Percentiles rank a stretch among this genome's conserved stretches.
These are phyloP conservation scores for Amiota communis DNA, from an alignment of 2,888 invertebrate species.

Conservation along the genomic window DNA sequence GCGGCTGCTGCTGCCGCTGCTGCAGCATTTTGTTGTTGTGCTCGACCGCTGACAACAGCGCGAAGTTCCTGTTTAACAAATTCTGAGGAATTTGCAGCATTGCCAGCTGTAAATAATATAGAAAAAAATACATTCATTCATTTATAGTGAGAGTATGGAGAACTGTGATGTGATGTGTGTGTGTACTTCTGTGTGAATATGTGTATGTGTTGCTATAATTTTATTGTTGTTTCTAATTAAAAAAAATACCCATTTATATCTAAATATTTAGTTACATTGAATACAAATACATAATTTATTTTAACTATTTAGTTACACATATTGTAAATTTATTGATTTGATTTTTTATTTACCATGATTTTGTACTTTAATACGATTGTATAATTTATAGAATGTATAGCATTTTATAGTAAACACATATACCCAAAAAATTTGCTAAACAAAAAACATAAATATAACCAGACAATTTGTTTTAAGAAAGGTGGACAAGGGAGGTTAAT, in stretches of 20 bases:
- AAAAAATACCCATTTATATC: too few relatives aligned
- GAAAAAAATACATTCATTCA: slow-evolving; percentile 4
- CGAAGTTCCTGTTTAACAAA: slow-evolving; percentile 93
- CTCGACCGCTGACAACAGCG: slow-evolving; percentile 89
- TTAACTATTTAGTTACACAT: not conserved
- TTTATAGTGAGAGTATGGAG: not conserved
- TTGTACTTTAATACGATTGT: not conserved
- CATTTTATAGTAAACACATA: not conserved
- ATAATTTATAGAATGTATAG: not conserved
- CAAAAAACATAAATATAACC: not conserved
- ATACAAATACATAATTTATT: not conserved
- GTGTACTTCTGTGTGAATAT: not conserved
- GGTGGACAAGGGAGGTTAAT: too few relatives aligned
- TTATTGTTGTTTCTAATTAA: too few relatives aligned
- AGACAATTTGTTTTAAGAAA: too few relatives aligned
- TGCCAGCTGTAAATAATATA: slow-evolving; percentile 53
- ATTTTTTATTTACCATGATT: not conserved
- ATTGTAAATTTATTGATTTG: not conserved
- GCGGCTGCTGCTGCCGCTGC: slow-evolving; percentile 49
- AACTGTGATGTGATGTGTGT: not conserved
- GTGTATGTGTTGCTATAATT: slow-evolving; percentile 6
- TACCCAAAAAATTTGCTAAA: not conserved
- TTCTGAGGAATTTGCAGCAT: slow-evolving; percentile 80
- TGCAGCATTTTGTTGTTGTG: slow-evolving; percentile 74
- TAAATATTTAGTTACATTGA: too few relatives aligned